Percentiles rank a stretch among this genome's conserved stretches.
Conservation (phyloP, 2,797 vertebrate genomes). For the Sciaenops ocellatus region DNA sequence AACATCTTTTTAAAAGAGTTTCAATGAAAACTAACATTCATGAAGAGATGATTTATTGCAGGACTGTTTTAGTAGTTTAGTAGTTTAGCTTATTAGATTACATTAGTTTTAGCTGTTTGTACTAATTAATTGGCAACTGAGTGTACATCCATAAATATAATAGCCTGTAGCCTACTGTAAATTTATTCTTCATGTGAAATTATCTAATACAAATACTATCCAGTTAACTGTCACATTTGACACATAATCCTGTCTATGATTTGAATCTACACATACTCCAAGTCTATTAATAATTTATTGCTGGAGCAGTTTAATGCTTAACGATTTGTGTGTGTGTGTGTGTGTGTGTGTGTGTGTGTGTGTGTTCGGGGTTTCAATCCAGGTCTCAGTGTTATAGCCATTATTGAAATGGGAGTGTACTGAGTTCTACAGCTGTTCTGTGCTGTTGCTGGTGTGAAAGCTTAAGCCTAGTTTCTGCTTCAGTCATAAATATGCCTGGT, state of each 20-base stretch:
- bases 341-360: background rate
- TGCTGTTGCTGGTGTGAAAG: background rate
- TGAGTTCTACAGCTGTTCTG: background rate
- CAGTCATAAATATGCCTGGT: constrained; percentile 37
- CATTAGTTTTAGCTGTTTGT: background rate
- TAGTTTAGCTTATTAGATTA: background rate
- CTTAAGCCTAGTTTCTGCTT: constrained; percentile 11
- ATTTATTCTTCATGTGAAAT: background rate
- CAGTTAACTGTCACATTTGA: background rate
- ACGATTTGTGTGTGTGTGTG: background rate
- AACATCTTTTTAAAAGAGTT: background rate
- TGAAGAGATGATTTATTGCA: background rate
- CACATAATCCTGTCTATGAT: background rate
- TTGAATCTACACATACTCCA: background rate
- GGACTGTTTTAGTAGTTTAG: background rate
- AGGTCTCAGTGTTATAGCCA: background rate
- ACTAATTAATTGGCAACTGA: background rate
- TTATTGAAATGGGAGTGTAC: background rate
- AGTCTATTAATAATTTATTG: background rate
- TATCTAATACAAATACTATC: background rate
- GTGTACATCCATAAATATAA: background rate
- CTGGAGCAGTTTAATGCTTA: background rate
- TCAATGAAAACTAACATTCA: background rate
- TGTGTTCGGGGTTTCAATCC: background rate
- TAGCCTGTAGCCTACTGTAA: background rate